Percentiles rank a stretch among this genome's conserved stretches.
Evolutionary conservation across 2,888 invertebrate species (phyloP).

Genomic region (Cephalotes varians): DNA sequence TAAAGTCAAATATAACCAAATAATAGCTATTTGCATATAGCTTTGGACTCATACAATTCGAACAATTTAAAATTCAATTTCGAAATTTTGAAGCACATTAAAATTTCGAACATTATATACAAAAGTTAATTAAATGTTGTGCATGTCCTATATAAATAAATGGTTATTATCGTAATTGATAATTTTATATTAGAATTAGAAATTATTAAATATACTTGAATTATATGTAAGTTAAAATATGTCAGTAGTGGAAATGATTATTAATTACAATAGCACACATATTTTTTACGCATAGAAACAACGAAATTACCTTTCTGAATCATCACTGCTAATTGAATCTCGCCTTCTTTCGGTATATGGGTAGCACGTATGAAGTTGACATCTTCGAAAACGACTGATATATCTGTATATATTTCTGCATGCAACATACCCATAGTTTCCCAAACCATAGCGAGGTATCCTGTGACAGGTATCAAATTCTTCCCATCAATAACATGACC

Average conservation of each 20-base stretch:
- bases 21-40: no score
- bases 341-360: slow-evolving; percentile 90
- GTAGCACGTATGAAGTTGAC: slow-evolving; percentile 94
- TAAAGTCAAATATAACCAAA: no score
- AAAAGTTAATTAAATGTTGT: no score
- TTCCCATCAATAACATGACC: slow-evolving; percentile 96
- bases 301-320: slow-evolving; percentile 87
- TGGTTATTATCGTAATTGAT: no score
- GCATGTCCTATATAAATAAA: no score
- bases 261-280: not conserved
- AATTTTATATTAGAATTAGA: no score
- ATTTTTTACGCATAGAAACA: not conserved
- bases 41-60: no score
- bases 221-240: slow-evolving; percentile 5
- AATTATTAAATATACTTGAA: not conserved
- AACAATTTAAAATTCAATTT: no score
- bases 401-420: slow-evolving; percentile 89
- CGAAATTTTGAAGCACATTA: no score
- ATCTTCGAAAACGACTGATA: slow-evolving; percentile 94
- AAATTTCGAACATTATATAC: no score
- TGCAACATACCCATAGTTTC: slow-evolving; percentile 91
- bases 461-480: slow-evolving; percentile 94
- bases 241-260: not conserved
- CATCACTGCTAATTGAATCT: slow-evolving; percentile 87
- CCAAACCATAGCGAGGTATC: slow-evolving; percentile 92